Percentiles rank a stretch among this genome's conserved stretches.
These are phyloP conservation scores for Eufriesea mexicana DNA, from an alignment of 1,140 invertebrate species.

Conservation along the genomic window DNA sequence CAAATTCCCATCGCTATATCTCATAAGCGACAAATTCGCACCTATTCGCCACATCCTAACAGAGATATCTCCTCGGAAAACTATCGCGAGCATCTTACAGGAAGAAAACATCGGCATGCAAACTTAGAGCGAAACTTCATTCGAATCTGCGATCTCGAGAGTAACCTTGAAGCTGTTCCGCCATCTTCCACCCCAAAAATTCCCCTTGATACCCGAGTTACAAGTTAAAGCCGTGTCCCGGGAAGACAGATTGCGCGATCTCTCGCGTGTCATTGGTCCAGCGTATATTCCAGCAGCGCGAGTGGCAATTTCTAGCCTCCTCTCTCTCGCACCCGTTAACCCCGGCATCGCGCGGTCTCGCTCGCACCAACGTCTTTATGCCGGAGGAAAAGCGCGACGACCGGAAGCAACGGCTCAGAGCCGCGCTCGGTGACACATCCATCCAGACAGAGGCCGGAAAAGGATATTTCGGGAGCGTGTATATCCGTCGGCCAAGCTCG, in stretches of 20 bases:
- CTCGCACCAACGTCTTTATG: background rate
- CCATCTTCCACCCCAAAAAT: background rate
- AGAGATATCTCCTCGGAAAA: too few relatives aligned
- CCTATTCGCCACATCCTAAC: too few relatives aligned
- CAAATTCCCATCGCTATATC: too few relatives aligned
- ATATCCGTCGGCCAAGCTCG: slow-evolving; percentile 28
- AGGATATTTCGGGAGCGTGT: slow-evolving; percentile 46
- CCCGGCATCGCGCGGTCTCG: background rate
- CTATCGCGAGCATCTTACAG: background rate
- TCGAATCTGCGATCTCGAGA: background rate
- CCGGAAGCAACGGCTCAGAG: slow-evolving; percentile 45
- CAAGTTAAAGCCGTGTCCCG: background rate
- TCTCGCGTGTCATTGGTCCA: slow-evolving; percentile 35
- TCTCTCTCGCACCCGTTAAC: background rate
- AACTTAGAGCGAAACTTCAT: background rate
- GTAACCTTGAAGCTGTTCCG: background rate
- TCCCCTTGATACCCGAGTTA: background rate
- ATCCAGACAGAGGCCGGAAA: background rate
- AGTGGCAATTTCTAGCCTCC: background rate
- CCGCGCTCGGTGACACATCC: background rate
- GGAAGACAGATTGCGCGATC: slow-evolving; percentile 33
- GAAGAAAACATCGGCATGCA: background rate
- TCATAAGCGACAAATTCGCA: too few relatives aligned
- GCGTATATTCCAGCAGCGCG: background rate
- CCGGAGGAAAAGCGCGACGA: slow-evolving; percentile 38